These are phyloP conservation scores for Chelon labrosus DNA, from an alignment of 2,797 vertebrate genomes.

Conservation along the genomic window DNA sequence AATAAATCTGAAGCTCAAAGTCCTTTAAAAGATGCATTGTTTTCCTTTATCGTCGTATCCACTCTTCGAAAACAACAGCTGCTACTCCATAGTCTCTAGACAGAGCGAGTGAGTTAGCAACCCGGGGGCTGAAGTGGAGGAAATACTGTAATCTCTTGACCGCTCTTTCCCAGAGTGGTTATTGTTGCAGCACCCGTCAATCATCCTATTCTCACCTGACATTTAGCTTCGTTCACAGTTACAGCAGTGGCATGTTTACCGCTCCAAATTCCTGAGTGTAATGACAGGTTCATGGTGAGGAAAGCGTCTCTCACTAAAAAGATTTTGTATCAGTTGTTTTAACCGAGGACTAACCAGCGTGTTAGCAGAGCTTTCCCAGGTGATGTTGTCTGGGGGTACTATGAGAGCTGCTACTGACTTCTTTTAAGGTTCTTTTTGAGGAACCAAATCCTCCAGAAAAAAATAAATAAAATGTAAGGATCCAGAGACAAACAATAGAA, in stretches of 20 bases:
- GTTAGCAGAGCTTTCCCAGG: no score
- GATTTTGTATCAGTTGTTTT: neutral
- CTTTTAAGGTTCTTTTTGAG: no score
- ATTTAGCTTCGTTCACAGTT: neutral
- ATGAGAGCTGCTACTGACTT: no score
- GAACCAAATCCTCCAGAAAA: neutral
- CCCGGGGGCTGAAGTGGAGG: neutral
- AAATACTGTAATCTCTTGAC: neutral
- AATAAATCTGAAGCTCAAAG: neutral
- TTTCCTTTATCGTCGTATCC: conserved; percentile 15
- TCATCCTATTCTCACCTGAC: neutral
- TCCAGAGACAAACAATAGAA: neutral
- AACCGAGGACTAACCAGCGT: neutral
- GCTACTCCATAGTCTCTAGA: neutral
- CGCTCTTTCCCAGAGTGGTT: neutral
- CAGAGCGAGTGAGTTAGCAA: neutral
- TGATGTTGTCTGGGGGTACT: neutral
- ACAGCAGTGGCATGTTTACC: neutral
- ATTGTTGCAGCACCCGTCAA: neutral
- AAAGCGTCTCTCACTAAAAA: no score
- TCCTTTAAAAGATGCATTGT: neutral
- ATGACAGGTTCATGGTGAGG: neutral
- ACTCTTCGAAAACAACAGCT: conserved; percentile 3
- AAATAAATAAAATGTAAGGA: neutral
- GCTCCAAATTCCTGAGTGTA: neutral